Conservation (phyloP, 2,888 invertebrate genomes). For the Rhorus exstirpatorius region DNA sequence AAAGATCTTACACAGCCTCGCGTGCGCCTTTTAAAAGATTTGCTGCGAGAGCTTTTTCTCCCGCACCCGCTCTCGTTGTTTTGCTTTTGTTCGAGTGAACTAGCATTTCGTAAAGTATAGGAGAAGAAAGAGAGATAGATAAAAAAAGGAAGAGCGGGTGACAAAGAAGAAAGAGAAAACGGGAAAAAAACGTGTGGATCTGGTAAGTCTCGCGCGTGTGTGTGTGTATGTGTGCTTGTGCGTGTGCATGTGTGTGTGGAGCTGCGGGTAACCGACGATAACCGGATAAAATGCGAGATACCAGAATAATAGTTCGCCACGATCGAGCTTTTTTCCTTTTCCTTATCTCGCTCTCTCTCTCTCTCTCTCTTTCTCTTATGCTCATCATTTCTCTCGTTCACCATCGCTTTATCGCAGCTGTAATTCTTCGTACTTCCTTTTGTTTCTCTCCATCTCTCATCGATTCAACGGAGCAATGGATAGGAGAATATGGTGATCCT, state of each 20-base stretch:
- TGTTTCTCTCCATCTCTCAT: constrained; percentile 10
- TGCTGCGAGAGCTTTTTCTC: constrained; percentile 16
- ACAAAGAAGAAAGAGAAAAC: constrained; percentile 22
- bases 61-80: constrained; percentile 45
- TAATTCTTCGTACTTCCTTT: constrained; percentile 9
- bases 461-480: background rate
- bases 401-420: constrained; percentile 1
- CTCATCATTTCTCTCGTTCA: constrained; percentile 4
- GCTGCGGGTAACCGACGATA: constrained; percentile 52
- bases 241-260: no score
- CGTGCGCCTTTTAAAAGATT: constrained; percentile 52
- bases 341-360: background rate
- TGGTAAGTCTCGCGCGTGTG: constrained; percentile 43
- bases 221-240: no score
- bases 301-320: constrained; percentile 62
- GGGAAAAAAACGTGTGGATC: constrained; percentile 38
- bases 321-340: constrained; percentile 42
- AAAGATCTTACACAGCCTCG: constrained; percentile 54
- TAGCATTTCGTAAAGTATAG: constrained; percentile 36
- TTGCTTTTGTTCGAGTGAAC: constrained; percentile 48
- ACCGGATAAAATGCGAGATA: constrained; percentile 62
- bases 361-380: constrained; percentile 15
- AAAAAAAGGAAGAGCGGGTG: constrained; percentile 22
- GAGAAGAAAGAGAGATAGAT: constrained; percentile 4
- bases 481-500: constrained; percentile 52